Percentiles rank a stretch among this genome's conserved stretches.
These are phyloP conservation scores for Macaca mulatta DNA, from an alignment of 2,113 vertebrate species.

Conservation along the genomic window DNA sequence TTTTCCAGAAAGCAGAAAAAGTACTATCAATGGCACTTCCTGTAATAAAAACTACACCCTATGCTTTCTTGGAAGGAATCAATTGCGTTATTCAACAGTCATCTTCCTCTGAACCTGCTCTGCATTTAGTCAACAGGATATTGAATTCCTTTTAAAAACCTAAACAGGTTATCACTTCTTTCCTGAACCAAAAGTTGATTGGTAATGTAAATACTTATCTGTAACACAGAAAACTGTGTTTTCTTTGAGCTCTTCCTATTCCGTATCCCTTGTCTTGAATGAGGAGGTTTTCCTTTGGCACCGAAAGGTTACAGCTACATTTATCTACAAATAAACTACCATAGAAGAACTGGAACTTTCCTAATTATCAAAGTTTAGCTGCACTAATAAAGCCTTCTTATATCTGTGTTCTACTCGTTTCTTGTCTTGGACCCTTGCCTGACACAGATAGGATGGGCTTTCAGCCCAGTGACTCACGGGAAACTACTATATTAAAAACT, in stretches of 20 bases:
- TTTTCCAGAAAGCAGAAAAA: slow-evolving; percentile 52
- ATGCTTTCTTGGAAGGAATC: slow-evolving; percentile 19
- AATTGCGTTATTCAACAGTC: not conserved
- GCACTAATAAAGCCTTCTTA: not conserved
- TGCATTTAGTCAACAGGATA: not conserved
- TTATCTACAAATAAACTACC: not conserved
- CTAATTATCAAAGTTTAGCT: not conserved
- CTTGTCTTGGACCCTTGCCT: slow-evolving; percentile 33
- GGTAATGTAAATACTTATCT: not conserved
- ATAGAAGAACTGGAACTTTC: not conserved
- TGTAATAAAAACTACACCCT: not conserved
- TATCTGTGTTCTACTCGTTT: not conserved
- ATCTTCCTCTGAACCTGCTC: slow-evolving; percentile 2
- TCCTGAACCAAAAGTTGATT: slow-evolving; percentile 9
- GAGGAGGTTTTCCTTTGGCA: not conserved
- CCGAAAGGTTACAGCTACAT: not conserved
- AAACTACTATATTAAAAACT: slow-evolving; percentile 47
- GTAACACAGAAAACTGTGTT: not conserved
- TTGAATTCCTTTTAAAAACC: slow-evolving; percentile 44
- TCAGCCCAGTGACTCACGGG: not conserved
- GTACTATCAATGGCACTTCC: not conserved
- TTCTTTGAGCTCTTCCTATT: not conserved
- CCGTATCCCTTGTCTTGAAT: not conserved
- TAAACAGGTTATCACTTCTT: slow-evolving; percentile 43
- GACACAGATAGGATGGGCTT: not conserved